These are phyloP conservation scores for Vollenhovia emeryi DNA, from an alignment of 1,140 invertebrate genomes.

Conservation along the genomic window DNA sequence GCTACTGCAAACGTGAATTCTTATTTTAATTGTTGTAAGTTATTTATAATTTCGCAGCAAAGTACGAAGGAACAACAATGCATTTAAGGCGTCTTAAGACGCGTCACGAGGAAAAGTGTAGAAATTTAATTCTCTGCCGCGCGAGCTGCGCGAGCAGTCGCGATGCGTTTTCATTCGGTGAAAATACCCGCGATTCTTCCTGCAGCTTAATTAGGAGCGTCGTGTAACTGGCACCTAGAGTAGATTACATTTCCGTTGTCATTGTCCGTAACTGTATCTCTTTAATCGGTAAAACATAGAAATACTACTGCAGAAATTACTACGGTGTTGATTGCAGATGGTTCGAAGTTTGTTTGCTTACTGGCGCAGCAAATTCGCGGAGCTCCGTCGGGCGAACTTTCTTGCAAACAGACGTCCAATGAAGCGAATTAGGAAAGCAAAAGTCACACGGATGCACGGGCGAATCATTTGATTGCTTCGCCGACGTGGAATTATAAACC, in stretches of 20 bases:
- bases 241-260: constrained; percentile 48
- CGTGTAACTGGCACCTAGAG: constrained; percentile 1
- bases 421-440: constrained; percentile 28
- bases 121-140: constrained; percentile 1
- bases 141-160: not conserved
- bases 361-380: constrained; percentile 23
- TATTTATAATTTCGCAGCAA: not conserved
- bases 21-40: not conserved
- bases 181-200: constrained; percentile 18
- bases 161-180: constrained; percentile 25
- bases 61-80: not conserved
- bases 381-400: constrained; percentile 17
- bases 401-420: constrained; percentile 2
- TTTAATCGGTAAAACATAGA: constrained; percentile 40
- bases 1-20: not conserved
- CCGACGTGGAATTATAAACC: not conserved
- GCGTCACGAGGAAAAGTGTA: not conserved
- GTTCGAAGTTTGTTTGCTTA: constrained; percentile 48
- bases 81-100: not conserved
- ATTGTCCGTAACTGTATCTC: constrained; percentile 24
- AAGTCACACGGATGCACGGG: constrained; percentile 8
- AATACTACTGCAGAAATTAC: constrained; percentile 45
- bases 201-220: constrained; percentile 37
- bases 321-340: constrained; percentile 49
- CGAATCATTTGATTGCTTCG: constrained; percentile 5